These are phyloP conservation scores for Urocitellus parryii DNA, from an alignment of 2,113 vertebrate genomes.

Conservation along the genomic window DNA sequence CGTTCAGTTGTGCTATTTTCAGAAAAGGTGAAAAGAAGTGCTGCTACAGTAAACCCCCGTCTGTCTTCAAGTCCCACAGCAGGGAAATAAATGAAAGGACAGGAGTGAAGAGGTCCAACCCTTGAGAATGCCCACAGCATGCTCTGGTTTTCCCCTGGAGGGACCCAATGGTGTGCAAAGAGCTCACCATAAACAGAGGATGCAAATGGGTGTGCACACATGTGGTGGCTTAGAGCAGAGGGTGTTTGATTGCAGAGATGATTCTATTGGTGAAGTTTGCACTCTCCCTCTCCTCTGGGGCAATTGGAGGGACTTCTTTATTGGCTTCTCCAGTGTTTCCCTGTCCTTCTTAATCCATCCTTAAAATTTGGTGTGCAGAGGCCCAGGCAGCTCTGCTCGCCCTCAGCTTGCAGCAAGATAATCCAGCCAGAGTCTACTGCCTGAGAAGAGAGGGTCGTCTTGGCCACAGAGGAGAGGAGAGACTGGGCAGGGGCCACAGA, in stretches of 20 bases:
- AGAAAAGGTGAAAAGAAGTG: not conserved
- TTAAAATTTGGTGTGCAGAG: conserved; percentile 62
- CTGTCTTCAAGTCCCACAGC: not conserved
- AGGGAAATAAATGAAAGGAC: not conserved
- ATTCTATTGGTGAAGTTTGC: conserved; percentile 79
- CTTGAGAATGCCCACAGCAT: not conserved
- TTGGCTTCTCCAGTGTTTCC: conserved; percentile 76
- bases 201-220: conserved; percentile 67
- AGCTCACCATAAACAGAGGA: conserved; percentile 64
- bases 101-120: rapidly evolving
- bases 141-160: conserved; percentile 51
- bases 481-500: not conserved
- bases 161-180: conserved; percentile 53
- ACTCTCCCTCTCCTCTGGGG: conserved; percentile 75
- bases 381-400: rapidly evolving
- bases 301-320: conserved; percentile 58
- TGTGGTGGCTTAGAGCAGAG: conserved; percentile 35
- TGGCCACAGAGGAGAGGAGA: not conserved
- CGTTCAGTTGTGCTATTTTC: not conserved
- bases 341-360: conserved; percentile 77
- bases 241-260: conserved; percentile 69
- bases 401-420: conserved; percentile 18
- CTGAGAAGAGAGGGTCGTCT: conserved; percentile 40
- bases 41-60: rapidly evolving
- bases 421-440: not conserved